Evolutionary conservation across 1,140 invertebrate species (phyloP).

Genomic region (Epicauta chinensis): DNA sequence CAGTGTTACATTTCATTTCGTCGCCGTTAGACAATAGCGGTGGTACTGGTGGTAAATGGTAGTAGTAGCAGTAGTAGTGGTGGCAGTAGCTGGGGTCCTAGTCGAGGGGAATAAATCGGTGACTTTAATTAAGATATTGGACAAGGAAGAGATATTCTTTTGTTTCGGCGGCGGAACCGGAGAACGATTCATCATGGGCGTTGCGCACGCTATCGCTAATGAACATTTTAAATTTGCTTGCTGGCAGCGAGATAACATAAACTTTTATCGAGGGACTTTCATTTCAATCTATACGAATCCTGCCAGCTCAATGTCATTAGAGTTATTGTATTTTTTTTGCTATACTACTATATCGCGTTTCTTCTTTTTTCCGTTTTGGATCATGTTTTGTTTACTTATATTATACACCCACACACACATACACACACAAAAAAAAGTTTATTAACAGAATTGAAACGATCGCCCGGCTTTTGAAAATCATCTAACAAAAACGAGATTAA

Average conservation of each 20-base stretch:
- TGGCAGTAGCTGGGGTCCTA: neutral
- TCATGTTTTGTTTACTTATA: neutral
- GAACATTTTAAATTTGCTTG: neutral
- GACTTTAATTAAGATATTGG: conserved; percentile 45
- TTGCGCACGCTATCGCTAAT: neutral
- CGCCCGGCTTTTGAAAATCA: too few species aligned
- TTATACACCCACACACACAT: too few species aligned
- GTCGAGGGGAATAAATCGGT: conserved; percentile 40
- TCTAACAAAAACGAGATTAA: too few species aligned
- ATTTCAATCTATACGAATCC: neutral
- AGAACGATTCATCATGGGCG: conserved; percentile 38
- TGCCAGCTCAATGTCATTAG: neutral
- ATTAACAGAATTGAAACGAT: too few species aligned
- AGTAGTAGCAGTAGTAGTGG: too few species aligned
- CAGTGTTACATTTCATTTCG: conserved; percentile 34
- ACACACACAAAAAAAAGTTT: too few species aligned
- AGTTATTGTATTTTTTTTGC: neutral
- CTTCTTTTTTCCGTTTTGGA: neutral
- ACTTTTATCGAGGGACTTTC: neutral
- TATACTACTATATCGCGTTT: neutral
- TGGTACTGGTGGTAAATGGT: neutral
- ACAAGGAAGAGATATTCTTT: conserved; percentile 35
- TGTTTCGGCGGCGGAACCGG: conserved; percentile 34
- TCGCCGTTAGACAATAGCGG: conserved; percentile 34
- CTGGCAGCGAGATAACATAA: neutral